Evolutionary conservation across 2,113 vertebrate genomes (phyloP).

Genomic region (Nyctereutes procyonoides): DNA sequence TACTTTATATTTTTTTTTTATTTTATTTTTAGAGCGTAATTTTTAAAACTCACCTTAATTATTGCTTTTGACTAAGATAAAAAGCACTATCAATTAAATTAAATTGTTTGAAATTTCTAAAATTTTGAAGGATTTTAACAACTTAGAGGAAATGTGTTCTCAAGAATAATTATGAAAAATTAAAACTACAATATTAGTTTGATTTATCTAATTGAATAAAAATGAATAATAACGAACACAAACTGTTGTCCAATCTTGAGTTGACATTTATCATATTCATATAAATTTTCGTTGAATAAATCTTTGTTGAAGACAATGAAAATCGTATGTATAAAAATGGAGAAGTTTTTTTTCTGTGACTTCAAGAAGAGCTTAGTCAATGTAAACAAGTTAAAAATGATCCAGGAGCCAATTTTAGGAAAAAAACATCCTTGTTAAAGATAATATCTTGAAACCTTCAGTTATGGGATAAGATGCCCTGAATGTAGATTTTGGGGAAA

Average conservation of each 20-base stretch:
- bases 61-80: neutral
- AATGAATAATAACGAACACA: neutral
- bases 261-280: neutral
- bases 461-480: neutral
- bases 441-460: neutral
- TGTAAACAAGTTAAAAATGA: neutral
- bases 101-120: neutral
- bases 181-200: neutral
- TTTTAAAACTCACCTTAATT: neutral
- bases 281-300: neutral
- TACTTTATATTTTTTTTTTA: no score
- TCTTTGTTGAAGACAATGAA: neutral
- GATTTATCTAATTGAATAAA: neutral
- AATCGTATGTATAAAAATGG: neutral
- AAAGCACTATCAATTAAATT: neutral
- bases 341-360: neutral
- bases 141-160: neutral
- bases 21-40: no score
- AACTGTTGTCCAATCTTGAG: neutral
- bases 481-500: neutral
- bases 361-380: neutral
- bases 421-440: neutral
- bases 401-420: neutral
- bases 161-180: neutral
- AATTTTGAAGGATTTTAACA: neutral